A percentile compares a stretch with the other conserved stretches of the same genome.
phyloP scores from a whole-genome alignment of 2,888 invertebrate genomes.

The Flabesymbios commensalis region DNA sequence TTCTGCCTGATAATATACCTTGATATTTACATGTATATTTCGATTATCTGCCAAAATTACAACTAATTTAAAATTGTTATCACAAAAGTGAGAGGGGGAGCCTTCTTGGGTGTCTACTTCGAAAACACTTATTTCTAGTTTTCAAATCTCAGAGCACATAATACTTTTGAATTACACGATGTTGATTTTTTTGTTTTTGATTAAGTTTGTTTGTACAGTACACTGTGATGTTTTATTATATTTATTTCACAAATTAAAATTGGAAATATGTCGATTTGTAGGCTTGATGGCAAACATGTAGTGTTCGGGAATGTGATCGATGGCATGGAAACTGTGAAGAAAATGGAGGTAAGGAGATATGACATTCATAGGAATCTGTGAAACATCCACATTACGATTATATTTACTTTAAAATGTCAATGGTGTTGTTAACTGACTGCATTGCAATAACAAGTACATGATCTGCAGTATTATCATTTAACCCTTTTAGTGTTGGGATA shows the following conservation, averaged over 20 bases:
- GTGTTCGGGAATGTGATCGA: conserved; percentile 96
- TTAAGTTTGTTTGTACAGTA: neutral
- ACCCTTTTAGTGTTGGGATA: too few species aligned
- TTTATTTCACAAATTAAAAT: too few species aligned
- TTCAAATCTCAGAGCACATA: too few species aligned
- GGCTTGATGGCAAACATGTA: conserved; percentile 94
- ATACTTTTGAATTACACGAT: neutral
- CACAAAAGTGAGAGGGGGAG: too few species aligned
- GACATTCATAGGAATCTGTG: neutral
- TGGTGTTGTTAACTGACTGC: neutral
- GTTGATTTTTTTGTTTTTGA: neutral
- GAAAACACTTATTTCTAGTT: too few species aligned
- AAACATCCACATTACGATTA: neutral
- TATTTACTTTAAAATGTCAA: neutral
- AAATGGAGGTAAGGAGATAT: conserved; percentile 72
- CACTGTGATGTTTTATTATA: neutral
- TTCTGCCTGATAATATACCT: too few species aligned
- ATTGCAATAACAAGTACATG: neutral
- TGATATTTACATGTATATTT: too few species aligned
- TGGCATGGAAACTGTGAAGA: conserved; percentile 87
- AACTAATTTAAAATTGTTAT: too few species aligned
- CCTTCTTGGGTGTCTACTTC: too few species aligned
- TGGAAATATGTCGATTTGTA: conserved; percentile 55
- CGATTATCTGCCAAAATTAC: too few species aligned
- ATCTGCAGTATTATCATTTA: neutral